Evolutionary conservation across 2,113 vertebrate genomes (phyloP).

Genomic region (Myocastor coypus): DNA sequence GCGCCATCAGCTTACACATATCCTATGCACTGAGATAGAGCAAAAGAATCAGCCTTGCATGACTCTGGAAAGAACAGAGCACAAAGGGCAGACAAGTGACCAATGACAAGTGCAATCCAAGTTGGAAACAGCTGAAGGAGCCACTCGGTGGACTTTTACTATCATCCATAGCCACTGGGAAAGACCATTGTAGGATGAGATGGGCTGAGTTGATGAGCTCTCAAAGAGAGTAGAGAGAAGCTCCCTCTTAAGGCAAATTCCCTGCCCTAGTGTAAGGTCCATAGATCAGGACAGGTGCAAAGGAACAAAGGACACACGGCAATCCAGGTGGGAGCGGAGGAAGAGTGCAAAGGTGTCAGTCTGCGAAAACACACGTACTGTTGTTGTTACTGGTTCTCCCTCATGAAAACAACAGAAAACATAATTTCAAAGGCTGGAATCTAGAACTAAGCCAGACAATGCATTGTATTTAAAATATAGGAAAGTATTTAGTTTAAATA

Average conservation of each 20-base stretch:
- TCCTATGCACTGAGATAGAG: not conserved
- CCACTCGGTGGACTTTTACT: not conserved
- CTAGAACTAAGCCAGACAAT: not conserved
- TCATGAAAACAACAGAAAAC: not conserved
- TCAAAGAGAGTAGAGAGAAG: conserved; percentile 1
- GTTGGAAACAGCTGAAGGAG: not conserved
- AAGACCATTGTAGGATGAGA: not conserved
- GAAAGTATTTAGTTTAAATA: not conserved
- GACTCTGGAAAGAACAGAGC: not conserved
- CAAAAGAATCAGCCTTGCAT: not conserved
- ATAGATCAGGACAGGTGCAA: not conserved
- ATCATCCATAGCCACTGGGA: accelerated
- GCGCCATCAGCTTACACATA: accelerated
- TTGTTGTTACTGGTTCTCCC: not conserved
- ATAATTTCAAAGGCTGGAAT: not conserved
- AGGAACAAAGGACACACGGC: not conserved
- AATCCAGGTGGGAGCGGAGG: not conserved
- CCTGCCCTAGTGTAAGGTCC: not conserved
- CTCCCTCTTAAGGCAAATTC: not conserved
- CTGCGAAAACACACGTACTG: not conserved
- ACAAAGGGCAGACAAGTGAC: not conserved
- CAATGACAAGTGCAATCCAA: not conserved
- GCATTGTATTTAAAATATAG: not conserved
- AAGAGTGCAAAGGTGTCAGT: not conserved
- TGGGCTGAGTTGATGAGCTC: not conserved